These are phyloP conservation scores for Drosophila helvetica DNA, from an alignment of 2,888 invertebrate genomes.

Conservation along the genomic window DNA sequence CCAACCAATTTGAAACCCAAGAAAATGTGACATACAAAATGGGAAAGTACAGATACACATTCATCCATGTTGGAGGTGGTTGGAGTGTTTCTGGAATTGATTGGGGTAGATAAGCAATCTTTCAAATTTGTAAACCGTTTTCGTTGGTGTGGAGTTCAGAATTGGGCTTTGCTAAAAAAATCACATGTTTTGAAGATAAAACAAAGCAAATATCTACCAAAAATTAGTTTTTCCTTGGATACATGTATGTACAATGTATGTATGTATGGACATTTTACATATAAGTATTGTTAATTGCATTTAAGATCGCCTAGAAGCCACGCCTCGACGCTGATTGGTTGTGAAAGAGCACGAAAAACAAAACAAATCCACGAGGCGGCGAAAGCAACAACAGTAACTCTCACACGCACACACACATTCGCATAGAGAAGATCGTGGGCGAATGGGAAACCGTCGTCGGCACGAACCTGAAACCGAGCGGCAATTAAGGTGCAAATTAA, in stretches of 20 bases:
- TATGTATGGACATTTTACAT: too few relatives aligned
- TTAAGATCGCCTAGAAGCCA: background rate
- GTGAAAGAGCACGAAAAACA: conserved; percentile 32
- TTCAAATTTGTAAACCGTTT: conserved; percentile 25
- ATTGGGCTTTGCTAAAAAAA: background rate
- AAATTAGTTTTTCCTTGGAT: background rate
- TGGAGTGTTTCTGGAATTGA: conserved; percentile 18
- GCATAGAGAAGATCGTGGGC: conserved; percentile 57
- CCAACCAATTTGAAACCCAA: conserved; percentile 23
- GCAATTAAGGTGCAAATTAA: conserved; percentile 57
- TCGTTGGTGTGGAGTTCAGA: background rate
- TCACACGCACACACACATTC: conserved; percentile 11
- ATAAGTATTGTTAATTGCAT: background rate
- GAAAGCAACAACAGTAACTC: conserved; percentile 14
- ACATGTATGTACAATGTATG: too few relatives aligned
- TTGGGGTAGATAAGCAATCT: conserved; percentile 41
- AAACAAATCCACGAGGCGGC: conserved; percentile 28
- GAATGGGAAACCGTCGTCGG: conserved; percentile 57
- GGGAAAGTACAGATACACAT: conserved; percentile 8
- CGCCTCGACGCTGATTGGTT: conserved; percentile 28
- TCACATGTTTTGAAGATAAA: background rate
- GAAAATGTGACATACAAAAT: conserved; percentile 33
- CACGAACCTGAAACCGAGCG: conserved; percentile 36
- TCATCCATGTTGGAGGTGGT: conserved; percentile 15
- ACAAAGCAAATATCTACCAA: too few relatives aligned